These are phyloP conservation scores for Pipra filicauda DNA, from an alignment of 2,113 vertebrate species.

Conservation along the genomic window DNA sequence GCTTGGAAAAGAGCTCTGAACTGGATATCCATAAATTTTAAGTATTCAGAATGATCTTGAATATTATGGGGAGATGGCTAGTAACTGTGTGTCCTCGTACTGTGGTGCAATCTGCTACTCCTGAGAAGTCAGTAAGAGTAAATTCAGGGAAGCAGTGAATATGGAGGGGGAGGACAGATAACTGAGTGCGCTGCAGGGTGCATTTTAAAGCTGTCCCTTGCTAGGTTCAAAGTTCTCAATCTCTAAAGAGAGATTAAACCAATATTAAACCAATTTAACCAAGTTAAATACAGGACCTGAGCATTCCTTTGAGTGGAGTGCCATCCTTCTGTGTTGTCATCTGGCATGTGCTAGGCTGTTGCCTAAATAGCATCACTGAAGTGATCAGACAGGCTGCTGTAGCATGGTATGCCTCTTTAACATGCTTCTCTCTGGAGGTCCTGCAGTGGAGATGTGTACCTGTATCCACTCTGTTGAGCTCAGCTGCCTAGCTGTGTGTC, in stretches of 20 bases:
- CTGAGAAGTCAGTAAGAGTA: background rate
- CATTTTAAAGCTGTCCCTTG: background rate
- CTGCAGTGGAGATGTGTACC: rapidly evolving
- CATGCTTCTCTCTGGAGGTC: background rate
- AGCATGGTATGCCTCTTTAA: background rate
- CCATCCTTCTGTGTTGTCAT: background rate
- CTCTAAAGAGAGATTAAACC: background rate
- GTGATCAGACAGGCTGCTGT: background rate
- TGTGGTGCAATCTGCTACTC: background rate
- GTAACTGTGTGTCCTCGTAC: background rate
- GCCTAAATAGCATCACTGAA: background rate
- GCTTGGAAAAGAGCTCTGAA: background rate
- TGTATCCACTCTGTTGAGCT: background rate
- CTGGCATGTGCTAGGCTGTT: background rate
- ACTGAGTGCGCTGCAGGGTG: background rate
- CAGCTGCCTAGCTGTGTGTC: background rate
- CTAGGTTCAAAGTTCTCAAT: background rate
- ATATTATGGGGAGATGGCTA: background rate
- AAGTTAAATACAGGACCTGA: background rate
- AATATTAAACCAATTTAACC: background rate
- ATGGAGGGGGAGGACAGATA: background rate
- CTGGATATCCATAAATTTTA: background rate
- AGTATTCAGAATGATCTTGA: background rate
- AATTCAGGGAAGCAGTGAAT: background rate
- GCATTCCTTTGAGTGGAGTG: background rate